Percentiles rank a stretch among this genome's conserved stretches.
Conservation (phyloP, 2,888 invertebrate genomes). For the Orthonychiurus folsomi region DNA sequence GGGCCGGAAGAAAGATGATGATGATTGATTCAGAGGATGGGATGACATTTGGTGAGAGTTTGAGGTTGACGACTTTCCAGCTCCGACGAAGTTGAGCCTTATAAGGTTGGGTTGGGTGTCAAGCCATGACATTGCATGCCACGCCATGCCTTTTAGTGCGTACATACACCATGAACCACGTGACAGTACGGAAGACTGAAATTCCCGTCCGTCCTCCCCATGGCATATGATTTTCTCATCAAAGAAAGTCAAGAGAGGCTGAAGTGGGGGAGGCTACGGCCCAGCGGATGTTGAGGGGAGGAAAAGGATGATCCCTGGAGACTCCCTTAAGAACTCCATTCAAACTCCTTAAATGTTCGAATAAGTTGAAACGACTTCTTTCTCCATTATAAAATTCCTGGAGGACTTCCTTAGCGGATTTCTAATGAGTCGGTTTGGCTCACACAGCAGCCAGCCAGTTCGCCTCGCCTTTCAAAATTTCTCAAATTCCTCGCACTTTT, state of each 20-base stretch:
- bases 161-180: too few relatives aligned
- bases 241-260: background rate
- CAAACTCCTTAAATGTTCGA: background rate
- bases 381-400: slow-evolving; percentile 28
- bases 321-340: background rate
- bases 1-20: background rate
- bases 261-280: background rate
- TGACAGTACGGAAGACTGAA: background rate
- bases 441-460: background rate
- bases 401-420: slow-evolving; percentile 17
- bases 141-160: too few relatives aligned
- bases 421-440: slow-evolving; percentile 22
- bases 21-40: background rate
- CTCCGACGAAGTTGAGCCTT: too few relatives aligned
- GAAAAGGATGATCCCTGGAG: slow-evolving; percentile 2
- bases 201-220: background rate
- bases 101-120: too few relatives aligned
- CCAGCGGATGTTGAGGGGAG: background rate
- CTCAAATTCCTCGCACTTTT: slow-evolving; percentile 11
- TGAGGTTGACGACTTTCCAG: background rate
- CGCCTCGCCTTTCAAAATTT: background rate
- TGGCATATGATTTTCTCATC: slow-evolving; percentile 2
- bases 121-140: too few relatives aligned
- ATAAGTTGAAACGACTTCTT: slow-evolving; percentile 22
- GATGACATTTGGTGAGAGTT: background rate